Conservation (phyloP, 1,140 invertebrate genomes). For the Drosophila kanapiae region DNA sequence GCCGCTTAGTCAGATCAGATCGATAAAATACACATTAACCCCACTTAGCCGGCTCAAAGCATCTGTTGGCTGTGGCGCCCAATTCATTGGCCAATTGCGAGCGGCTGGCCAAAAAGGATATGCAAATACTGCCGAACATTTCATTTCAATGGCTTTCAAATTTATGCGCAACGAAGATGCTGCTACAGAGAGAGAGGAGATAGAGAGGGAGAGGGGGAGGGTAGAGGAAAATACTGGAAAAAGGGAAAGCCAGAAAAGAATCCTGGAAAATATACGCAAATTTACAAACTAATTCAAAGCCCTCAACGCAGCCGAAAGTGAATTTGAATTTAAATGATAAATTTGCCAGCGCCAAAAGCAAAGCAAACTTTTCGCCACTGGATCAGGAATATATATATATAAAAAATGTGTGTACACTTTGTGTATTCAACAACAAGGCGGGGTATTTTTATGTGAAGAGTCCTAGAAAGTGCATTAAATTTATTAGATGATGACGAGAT, state of each 20-base stretch:
- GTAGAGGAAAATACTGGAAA: background rate
- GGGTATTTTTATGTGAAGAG: background rate
- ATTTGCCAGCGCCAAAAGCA: constrained; percentile 52
- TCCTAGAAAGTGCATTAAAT: constrained; percentile 32
- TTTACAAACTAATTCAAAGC: constrained; percentile 82
- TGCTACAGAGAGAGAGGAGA: background rate
- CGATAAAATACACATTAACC: constrained; percentile 75
- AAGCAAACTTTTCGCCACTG: constrained; percentile 24
- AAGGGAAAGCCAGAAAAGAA: constrained; percentile 47
- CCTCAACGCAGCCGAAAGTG: constrained; percentile 66
- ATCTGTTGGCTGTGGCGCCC: constrained; percentile 27
- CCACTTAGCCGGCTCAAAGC: constrained; percentile 58
- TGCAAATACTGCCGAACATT: constrained; percentile 74
- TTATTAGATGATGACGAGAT: constrained; percentile 18
- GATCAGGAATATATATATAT: constrained; percentile 16
- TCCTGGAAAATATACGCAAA: constrained; percentile 77
- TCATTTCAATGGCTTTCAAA: constrained; percentile 71
- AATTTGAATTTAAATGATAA: constrained; percentile 82
- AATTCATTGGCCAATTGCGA: constrained; percentile 34
- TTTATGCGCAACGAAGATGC: constrained; percentile 63
- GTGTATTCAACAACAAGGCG: background rate
- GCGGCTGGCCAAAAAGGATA: constrained; percentile 61
- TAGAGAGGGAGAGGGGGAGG: too few relatives aligned
- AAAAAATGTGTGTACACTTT: constrained; percentile 11
- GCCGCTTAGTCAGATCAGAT: constrained; percentile 52